Evolutionary conservation across 2,888 invertebrate species (phyloP), one percentile per base, ranked within the genome.

Genomic region (Dastarcus helophoroides): DNA sequence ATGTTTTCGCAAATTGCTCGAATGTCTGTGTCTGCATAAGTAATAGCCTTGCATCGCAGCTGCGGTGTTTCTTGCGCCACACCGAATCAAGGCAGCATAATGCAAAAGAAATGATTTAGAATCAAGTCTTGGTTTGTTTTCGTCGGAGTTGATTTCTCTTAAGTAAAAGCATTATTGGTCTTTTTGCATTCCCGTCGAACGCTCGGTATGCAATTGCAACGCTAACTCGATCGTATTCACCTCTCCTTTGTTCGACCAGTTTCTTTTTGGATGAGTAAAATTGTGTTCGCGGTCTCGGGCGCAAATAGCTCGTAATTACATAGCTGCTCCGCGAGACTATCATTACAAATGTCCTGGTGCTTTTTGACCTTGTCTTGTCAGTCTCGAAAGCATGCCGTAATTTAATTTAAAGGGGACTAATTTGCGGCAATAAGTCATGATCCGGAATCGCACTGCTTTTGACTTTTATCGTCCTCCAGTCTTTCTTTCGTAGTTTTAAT

Each of bases 401-500:
- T 42, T 40, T 37, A 37, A 36, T 40, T 38, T 38, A 42, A 42
- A 42, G 38, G 37, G 38, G n/a, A 35, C 37, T 34, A 42, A 42
- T 42, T 42, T 42, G 32, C 36, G 22, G 38, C 40, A 36, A 42
- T 42, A 39, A 37, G 35, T 37, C 37, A 35, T 36, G 36, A 37
- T 36, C 31, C 23, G 22, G 14, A 15, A 33, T 24, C 26, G 17
- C 19, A 7, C 6, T 6, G 19, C 19, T 17, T 17, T 17, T 7
- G n/a, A 17, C 19, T 17, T 17, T 17, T 17, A 17, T 17, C n/a
- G n/a, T n/a, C 19, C 6, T n/a, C n/a, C n/a, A n/a, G n/a, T n/a
- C n/a, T n/a, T n/a, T n/a, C n/a, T n/a, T n/a, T n/a, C n/a, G n/a
- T n/a, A n/a, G n/a, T n/a, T n/a, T n/a, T n/a, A n/a, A n/a, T n/a